Base-by-base conservation (phyloP, 2,888 invertebrate genomes). In the Andrena minutula region DNA sequence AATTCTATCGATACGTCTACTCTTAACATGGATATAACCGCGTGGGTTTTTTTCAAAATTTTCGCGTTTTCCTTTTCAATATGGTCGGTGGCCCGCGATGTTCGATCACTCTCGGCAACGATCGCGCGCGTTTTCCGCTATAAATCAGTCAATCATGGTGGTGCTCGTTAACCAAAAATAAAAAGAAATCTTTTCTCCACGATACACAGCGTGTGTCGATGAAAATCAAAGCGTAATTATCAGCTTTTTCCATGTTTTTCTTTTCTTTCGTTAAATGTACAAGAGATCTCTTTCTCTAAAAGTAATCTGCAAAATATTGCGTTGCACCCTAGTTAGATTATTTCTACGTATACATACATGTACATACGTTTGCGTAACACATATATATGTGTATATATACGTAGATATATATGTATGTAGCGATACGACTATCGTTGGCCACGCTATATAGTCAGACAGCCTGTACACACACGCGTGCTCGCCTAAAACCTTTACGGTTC, bases 21-120 rank as follows among this genome's bases (percentile, higher is more conserved):
- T 88, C 90, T 89, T 90, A 92, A 92, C 90, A 92, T 88, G 90
- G 84, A 92, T 91, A 90, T 91, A 91, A 91, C 89, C 89, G 85
- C 86, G 89, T 84, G 87, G 87, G 87, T 83, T 88, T 82, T 83
- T 88, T 82, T 84, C 86, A 71, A 70, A 26, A 26, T 66, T 77
- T 41, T 28, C 53, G 23, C 2, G 49, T 66, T 73, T 73, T 49
- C 28, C 53, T 12, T 72, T 30, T 35, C 58, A 78, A 71, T 41
- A 32, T 20, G 23, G 56, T 75, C 83, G 79, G 81, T 88, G 89
- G 86, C 88, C 89, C 85, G 85, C 84, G 85, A 86, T 86, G 83
- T 85, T 82, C 86, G 84, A 79, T 88, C 83, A 60, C 72, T n/a
- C 73, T 35, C 69, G 64, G 75, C 74, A 82, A 79, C 88, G 83